Conservation (phyloP, 2,113 vertebrate species). For the Empidonax traillii region DNA sequence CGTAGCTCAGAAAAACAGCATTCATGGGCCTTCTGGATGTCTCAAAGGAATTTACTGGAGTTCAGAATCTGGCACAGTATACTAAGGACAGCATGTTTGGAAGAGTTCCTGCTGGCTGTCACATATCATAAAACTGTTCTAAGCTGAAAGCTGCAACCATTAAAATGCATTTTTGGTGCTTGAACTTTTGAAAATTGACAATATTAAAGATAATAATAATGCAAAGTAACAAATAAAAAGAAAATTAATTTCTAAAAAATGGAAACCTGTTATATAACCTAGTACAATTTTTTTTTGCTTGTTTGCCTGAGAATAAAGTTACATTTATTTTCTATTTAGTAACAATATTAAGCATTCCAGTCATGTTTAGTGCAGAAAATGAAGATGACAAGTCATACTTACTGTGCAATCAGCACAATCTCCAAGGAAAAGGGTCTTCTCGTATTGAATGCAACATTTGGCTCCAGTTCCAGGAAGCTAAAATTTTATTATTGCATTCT, state of each 20-base stretch:
- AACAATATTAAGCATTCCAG: background rate
- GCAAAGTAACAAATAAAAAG: background rate
- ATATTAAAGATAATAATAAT: background rate
- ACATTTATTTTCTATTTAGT: background rate
- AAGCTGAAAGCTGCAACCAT: background rate
- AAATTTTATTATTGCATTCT: constrained; percentile 7
- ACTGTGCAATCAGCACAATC: background rate
- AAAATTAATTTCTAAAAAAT: background rate
- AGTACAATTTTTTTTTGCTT: background rate
- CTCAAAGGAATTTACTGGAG: background rate
- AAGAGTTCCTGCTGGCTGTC: background rate
- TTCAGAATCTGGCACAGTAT: background rate
- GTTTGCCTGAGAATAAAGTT: background rate
- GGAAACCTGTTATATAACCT: background rate
- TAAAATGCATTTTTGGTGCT: background rate
- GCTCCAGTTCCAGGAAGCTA: background rate
- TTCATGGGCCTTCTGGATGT: background rate
- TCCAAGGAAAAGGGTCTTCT: background rate
- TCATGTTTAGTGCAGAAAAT: background rate
- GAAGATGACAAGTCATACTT: background rate
- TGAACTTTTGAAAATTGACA: background rate
- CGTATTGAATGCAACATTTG: background rate
- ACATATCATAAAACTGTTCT: background rate
- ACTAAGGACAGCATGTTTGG: background rate
- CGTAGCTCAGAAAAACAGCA: background rate